Base-by-base conservation (phyloP, 2,797 vertebrate genomes). In the Liparis tanakae region DNA sequence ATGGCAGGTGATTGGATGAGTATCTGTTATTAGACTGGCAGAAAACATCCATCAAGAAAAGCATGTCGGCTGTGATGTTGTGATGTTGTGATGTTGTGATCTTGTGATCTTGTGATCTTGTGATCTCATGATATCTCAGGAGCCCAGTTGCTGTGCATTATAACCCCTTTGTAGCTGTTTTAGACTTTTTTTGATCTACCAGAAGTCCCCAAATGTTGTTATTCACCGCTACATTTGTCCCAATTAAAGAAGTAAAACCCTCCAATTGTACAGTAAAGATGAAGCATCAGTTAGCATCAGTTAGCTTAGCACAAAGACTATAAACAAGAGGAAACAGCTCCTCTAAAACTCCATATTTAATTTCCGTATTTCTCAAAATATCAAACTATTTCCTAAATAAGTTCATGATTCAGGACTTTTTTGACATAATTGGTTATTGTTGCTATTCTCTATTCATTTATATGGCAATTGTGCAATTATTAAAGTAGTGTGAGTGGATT, bases 241-340 rank as follows among this genome's bases (percentile, higher is more conserved):
- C 25, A 46, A 56, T 20, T 37, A 25, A 25, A 69, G 6, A 60
- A 10, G n/a, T 61, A 30, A 18, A 43, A 46, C 60, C 34, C 30
- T 25, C 4, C 17, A 30, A 44, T 46, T 17, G 9, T 37, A 36
- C 7, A 0, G 8, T 36, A 37, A 36, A 36, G 57, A 57, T 57
- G 41, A 48, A 12, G 41, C 36, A 41, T 18, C 46, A 1, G 33
- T 48, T 46, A 51, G 33, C 12, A 15, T 12, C 33, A 50, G 62
- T 64, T 64, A 50, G 30, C 61, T 59, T 39, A 39, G 36, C n/a
- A 59, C 1, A 60, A 60, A 41, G n/a, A 60, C 37, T 60, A 13
- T 13, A 60, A 60, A 41, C n/a, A 22, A 39, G 20, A 22, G 36
- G 37, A 41, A 41, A 60, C 37, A 41, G 37, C 57, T 60, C 33